Evolutionary conservation across 2,888 invertebrate genomes (phyloP), one percentile per base, ranked within the genome.

Genomic region (Chrysina gloriosa): DNA sequence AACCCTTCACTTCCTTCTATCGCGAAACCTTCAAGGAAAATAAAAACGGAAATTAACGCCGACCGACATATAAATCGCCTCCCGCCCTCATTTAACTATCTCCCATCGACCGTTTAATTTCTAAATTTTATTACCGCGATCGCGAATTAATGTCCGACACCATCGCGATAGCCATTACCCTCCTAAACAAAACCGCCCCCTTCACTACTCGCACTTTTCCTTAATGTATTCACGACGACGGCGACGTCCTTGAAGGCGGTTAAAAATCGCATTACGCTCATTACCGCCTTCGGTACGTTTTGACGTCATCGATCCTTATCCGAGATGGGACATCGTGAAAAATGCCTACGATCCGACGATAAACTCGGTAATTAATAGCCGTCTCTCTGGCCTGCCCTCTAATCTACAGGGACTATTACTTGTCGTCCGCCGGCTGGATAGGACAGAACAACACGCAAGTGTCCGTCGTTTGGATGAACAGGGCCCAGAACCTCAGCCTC

Each of bases 341-440:
- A 61, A 61, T 45, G 42, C 16, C 29, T 11, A 27, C 9, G 58
- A 61, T 45, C 29, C 27, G 3, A 9, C 42, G 58, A 61, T 61
- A 61, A 52, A 29, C 27, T 42, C 27, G 7, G 42, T 19, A 63
- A 50, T 48, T 63, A 36, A 63, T 50, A 14, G 63, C 34, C n/a
- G 21, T 21, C 36, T 21, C 45, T 45, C 21, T 45, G 16, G 7
- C 21, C 19, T 9, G n/a, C 21, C 45, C 7, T 45, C 45, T 45
- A 21, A 19, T 61, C 42, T 27, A 27, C 85, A 96, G 95, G 84
- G 96, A 97, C 80, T 92, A 92, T 85, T 97, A 97, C 85, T 86
- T 97, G 81, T 95, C 95, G 81, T 93, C 94, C 75, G 95, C 95
- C 69, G 91, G 92, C 72, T 97, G 97, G 97, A 90, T 95, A 77